These are phyloP conservation scores for Mobula hypostoma DNA, from an alignment of 2,113 vertebrate genomes.

Conservation along the genomic window DNA sequence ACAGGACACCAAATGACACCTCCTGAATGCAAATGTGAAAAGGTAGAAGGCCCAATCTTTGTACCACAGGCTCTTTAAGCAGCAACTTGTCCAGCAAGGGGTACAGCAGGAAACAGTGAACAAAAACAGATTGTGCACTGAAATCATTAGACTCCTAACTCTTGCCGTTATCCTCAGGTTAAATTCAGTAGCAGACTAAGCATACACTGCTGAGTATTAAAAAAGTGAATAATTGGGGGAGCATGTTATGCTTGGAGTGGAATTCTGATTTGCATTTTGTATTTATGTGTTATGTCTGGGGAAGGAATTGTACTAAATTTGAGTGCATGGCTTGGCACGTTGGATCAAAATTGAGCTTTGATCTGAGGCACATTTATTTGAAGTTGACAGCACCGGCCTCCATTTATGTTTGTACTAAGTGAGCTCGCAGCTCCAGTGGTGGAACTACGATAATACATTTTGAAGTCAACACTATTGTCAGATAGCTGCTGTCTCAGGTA, in stretches of 20 bases:
- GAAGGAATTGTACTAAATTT: not conserved
- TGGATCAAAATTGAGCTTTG: conserved; percentile 26
- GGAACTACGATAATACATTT: not conserved
- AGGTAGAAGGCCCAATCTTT: not conserved
- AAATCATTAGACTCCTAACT: conserved; percentile 23
- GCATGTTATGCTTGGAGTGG: conserved; percentile 5
- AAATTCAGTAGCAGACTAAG: conserved; percentile 10
- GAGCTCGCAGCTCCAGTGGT: not conserved
- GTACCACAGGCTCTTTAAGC: not conserved
- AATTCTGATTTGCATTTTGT: conserved; percentile 19
- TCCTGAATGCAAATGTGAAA: not conserved
- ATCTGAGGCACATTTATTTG: not conserved
- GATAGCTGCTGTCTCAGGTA: not conserved
- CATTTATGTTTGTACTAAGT: not conserved
- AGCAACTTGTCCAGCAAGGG: not conserved
- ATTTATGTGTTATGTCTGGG: conserved; percentile 27
- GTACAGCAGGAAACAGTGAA: conserved; percentile 20
- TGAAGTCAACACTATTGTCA: not conserved
- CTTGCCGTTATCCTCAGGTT: conserved; percentile 16
- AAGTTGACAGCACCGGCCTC: not conserved
- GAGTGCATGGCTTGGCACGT: not conserved
- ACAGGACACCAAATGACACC: not conserved
- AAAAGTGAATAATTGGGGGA: conserved; percentile 30
- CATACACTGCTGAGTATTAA: not conserved
- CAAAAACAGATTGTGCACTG: conserved; percentile 33